Percentiles rank a stretch among this genome's conserved stretches.
phyloP scores from a whole-genome alignment of 2,797 vertebrate species.

The Tokudaia tokunoshimensis region DNA sequence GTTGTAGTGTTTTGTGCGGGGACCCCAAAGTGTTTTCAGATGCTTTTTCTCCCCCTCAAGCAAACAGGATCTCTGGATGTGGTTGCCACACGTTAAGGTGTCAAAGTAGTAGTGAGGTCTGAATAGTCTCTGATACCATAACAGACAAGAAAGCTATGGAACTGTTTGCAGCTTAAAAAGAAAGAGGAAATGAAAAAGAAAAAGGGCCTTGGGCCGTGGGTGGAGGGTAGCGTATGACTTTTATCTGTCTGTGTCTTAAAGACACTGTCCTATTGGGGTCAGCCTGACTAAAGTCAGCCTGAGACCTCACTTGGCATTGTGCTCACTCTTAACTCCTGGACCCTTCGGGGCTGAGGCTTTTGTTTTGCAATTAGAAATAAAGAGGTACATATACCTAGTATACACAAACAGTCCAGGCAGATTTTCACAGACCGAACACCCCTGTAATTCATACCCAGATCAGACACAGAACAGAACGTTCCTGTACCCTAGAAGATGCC shows the following conservation, averaged over 20 bases:
- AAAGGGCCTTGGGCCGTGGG: background rate
- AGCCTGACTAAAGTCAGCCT: background rate
- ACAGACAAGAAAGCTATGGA: background rate
- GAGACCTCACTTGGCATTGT: background rate
- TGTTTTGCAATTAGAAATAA: background rate
- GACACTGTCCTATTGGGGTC: background rate
- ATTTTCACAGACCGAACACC: background rate
- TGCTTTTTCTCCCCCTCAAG: conserved; percentile 11
- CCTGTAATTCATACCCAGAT: background rate
- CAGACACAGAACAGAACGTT: background rate
- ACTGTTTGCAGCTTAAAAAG: conserved; percentile 1
- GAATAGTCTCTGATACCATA: background rate
- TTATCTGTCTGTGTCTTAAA: conserved; percentile 12
- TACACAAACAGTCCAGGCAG: background rate
- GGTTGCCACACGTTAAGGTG: background rate
- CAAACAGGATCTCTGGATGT: background rate
- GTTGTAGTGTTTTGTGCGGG: conserved; percentile 1
- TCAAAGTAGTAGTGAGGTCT: background rate
- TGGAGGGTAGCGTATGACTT: background rate
- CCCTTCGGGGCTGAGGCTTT: background rate
- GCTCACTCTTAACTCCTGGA: background rate
- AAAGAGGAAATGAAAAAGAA: conserved; percentile 11
- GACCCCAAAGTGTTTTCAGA: background rate
- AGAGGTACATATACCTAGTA: background rate
- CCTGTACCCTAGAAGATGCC: background rate